Conservation (phyloP, 2,113 vertebrate genomes). For the Plecotus auritus region DNA sequence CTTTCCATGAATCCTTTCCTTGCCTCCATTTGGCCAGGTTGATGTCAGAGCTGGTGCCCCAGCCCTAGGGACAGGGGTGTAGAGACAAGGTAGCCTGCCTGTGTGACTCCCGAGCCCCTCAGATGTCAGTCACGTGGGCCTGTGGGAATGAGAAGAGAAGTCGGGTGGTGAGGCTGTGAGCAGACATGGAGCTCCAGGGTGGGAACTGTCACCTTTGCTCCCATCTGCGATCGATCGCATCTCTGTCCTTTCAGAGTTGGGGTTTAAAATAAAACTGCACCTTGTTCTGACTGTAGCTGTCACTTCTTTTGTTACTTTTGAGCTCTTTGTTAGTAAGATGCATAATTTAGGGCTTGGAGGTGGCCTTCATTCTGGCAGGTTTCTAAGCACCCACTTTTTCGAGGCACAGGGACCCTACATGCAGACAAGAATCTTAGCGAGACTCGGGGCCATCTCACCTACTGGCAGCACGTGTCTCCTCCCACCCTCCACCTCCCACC, state of each 20-base stretch:
- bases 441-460: neutral
- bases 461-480: neutral
- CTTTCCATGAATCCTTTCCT: neutral
- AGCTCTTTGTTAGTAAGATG: neutral
- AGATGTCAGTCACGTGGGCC: neutral
- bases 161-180: neutral
- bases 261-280: neutral
- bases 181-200: too few relatives aligned
- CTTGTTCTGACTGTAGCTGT: neutral
- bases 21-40: neutral
- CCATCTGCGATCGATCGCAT: neutral
- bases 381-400: neutral
- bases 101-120: neutral
- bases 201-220: neutral
- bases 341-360: neutral
- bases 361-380: neutral
- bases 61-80: neutral
- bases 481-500: neutral
- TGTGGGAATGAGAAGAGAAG: neutral
- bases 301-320: constrained; percentile 37
- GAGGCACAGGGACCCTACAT: neutral
- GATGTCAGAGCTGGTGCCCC: neutral
- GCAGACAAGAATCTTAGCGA: neutral
- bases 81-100: neutral
- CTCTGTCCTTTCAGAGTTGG: neutral